Percentiles rank a stretch among this genome's conserved stretches.
phyloP scores from a whole-genome alignment of 2,113 vertebrate species.

The Orthochromis indermauri region DNA sequence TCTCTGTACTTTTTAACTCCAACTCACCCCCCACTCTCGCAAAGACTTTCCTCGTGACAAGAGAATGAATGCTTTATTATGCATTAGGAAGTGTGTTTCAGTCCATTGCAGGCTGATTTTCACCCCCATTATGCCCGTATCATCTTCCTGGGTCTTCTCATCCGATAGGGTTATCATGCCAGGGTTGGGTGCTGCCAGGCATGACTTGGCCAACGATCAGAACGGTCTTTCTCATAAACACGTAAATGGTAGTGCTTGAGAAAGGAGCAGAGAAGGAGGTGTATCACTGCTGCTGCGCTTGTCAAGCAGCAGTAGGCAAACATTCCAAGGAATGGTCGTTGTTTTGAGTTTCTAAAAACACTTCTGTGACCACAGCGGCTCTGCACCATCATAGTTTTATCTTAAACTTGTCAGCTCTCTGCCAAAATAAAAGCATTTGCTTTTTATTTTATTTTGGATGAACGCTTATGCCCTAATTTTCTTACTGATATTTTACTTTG shows the following conservation, averaged over 20 bases:
- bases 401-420: neutral
- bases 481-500: neutral
- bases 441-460: neutral
- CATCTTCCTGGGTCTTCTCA: conserved; percentile 46
- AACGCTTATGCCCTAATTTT: neutral
- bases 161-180: conserved; percentile 32
- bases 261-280: conserved; percentile 8
- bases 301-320: neutral
- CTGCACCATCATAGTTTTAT: neutral
- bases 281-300: neutral
- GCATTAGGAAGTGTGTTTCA: conserved; percentile 43
- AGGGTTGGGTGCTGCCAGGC: conserved; percentile 25
- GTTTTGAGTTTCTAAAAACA: neutral
- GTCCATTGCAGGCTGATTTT: conserved; percentile 36
- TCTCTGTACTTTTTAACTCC: conserved; percentile 43
- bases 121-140: conserved; percentile 50
- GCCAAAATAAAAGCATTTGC: neutral
- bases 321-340: neutral
- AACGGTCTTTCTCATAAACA: conserved; percentile 13
- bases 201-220: conserved; percentile 23
- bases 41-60: conserved; percentile 41
- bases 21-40: neutral
- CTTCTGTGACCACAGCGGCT: neutral
- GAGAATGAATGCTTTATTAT: conserved; percentile 53
- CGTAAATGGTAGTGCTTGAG: neutral